Base-by-base conservation (phyloP, 2,888 invertebrate species). In the Kryphioiulus occultus region DNA sequence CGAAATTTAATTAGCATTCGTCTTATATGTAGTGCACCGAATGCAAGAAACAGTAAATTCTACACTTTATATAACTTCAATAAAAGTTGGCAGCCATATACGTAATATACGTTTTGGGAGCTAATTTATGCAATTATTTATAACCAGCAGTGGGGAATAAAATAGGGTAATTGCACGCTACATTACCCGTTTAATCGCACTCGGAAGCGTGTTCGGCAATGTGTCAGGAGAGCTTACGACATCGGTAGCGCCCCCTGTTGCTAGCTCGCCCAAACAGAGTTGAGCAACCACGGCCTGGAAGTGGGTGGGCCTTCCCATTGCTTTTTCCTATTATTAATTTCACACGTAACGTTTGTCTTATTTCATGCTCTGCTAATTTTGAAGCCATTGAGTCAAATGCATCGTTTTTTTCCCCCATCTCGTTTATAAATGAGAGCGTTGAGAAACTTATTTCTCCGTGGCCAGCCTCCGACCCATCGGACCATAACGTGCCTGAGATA, bases 321-420 rank as follows among this genome's bases (percentile, higher is more conserved):
- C 68, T 26, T 26, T 68, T 68, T 68, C 26, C 68, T 68, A 68
- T 68, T 68, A 68, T 68, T 68, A 68, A 68, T 68, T 68, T 68
- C 68, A 68, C 68, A 68, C 68, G 68, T 68, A 68, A 68, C 68
- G 68, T 68, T 68, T 68, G 68, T 68, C 68, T 68, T 68, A 68
- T 68, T 68, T 68, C 68, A 68, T 68, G 68, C 68, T 68, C 68
- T 68, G 68, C 68, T 68, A 68, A 68, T 68, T 68, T 68, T 68
- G 68, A 68, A 68, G 68, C 68, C 22, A 12, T 68, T 68, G 68
- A 68, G 68, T 68, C 68, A 26, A 53, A n/a, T 53, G 53, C 53
- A 53, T n/a, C 53, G 53, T 53, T 17, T 53, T 53, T 53, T 68
- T 68, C 26, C 0, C 26, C 12, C 26, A 10, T 68, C 12, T 68